A percentile compares a stretch with the other conserved stretches of the same genome.
phyloP scores from a whole-genome alignment of 1,140 invertebrate species.

The Apis florea region DNA sequence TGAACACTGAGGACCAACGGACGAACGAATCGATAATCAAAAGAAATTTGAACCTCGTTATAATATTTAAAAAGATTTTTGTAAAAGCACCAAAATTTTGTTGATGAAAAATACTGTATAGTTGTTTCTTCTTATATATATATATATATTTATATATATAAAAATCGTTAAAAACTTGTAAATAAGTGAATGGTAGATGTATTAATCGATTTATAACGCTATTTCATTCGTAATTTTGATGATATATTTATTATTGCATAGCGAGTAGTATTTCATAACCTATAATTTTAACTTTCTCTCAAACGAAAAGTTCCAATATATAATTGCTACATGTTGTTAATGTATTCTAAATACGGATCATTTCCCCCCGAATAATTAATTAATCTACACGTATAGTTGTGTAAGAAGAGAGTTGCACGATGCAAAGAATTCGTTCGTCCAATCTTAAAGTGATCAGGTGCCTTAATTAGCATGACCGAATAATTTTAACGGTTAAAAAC shows the following conservation, averaged over 20 bases:
- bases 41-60: neutral
- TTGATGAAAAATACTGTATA: neutral
- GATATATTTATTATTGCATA: neutral
- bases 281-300: no score
- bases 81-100: neutral
- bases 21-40: slow-evolving; percentile 30
- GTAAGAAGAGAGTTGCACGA: neutral
- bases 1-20: slow-evolving; percentile 28
- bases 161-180: neutral
- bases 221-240: neutral
- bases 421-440: slow-evolving; percentile 49
- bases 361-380: neutral
- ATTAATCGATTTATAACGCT: neutral
- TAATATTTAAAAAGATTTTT: neutral
- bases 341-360: slow-evolving; percentile 8
- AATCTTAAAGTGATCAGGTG: slow-evolving; percentile 58
- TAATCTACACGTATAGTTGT: neutral
- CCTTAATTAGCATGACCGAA: slow-evolving; percentile 63
- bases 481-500: slow-evolving; percentile 73
- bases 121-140: neutral
- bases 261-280: neutral
- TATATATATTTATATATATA: neutral
- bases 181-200: neutral
- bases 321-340: neutral
- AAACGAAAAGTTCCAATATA: neutral